Percentiles rank a stretch among this genome's conserved stretches.
Conservation (phyloP, 2,797 vertebrate species). For the Diplodus sargus region DNA sequence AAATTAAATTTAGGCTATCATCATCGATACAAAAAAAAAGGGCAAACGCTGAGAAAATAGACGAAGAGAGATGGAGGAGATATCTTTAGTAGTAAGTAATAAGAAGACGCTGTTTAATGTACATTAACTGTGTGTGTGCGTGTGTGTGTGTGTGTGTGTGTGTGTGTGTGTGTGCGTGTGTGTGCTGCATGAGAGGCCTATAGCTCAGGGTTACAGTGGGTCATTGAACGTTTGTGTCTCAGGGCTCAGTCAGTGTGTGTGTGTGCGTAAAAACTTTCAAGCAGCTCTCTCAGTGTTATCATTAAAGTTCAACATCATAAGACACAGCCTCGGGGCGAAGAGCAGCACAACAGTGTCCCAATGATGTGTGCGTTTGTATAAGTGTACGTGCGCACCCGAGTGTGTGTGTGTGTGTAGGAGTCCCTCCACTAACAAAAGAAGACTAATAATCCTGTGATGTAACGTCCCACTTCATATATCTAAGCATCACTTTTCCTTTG, state of each 20-base stretch:
- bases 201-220: slow-evolving; percentile 5
- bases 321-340: slow-evolving; percentile 43
- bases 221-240: slow-evolving; percentile 44
- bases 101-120: slow-evolving; percentile 22
- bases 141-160: neutral
- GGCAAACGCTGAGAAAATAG: slow-evolving; percentile 17
- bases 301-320: slow-evolving; percentile 42
- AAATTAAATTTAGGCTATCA: slow-evolving; percentile 37
- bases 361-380: neutral
- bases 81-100: neutral
- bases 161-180: neutral
- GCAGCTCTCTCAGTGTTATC: slow-evolving; percentile 49
- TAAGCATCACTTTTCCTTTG: slow-evolving; percentile 20
- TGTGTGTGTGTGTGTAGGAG: neutral
- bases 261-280: slow-evolving; percentile 29
- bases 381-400: neutral
- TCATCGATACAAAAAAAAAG: slow-evolving; percentile 5
- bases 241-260: neutral
- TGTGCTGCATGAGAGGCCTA: slow-evolving; percentile 1
- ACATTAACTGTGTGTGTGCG: slow-evolving; percentile 2
- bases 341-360: slow-evolving; percentile 6
- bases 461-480: slow-evolving; percentile 40
- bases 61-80: slow-evolving; percentile 6
- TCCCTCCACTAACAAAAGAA: neutral
- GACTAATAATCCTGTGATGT: slow-evolving; percentile 29